Conservation (phyloP, 1,140 invertebrate species). For the Formica selysi region DNA sequence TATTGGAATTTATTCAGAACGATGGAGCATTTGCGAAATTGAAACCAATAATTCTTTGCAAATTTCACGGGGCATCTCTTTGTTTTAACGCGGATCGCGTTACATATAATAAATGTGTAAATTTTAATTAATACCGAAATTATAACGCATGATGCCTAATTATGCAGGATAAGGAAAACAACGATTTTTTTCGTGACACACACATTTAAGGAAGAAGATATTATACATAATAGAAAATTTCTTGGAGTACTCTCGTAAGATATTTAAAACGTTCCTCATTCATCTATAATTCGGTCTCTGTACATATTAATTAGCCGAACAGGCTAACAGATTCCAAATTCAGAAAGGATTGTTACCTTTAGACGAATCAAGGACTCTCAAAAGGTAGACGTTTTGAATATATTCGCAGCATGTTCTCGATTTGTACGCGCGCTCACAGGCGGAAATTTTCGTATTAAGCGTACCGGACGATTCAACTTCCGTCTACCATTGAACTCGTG, state of each 20-base stretch:
- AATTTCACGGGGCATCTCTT: slow-evolving; percentile 48
- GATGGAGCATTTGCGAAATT: slow-evolving; percentile 62
- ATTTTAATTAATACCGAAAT: slow-evolving; percentile 28
- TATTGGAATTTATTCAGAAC: slow-evolving; percentile 38
- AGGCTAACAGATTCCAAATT: slow-evolving; percentile 38
- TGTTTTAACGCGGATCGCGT: slow-evolving; percentile 26
- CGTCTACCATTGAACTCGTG: slow-evolving; percentile 64
- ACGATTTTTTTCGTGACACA: background rate
- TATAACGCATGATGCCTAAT: background rate
- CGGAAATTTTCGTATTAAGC: slow-evolving; percentile 68
- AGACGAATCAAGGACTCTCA: slow-evolving; percentile 47
- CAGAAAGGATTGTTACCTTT: slow-evolving; percentile 42
- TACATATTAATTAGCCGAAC: slow-evolving; percentile 45
- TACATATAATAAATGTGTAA: slow-evolving; percentile 36
- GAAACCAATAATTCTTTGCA: slow-evolving; percentile 54
- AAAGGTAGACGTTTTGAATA: slow-evolving; percentile 53
- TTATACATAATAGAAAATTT: background rate
- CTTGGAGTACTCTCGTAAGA: background rate
- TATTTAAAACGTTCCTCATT: slow-evolving; percentile 1
- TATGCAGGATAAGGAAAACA: background rate
- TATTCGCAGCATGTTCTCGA: slow-evolving; percentile 61
- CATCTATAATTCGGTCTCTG: slow-evolving; percentile 9
- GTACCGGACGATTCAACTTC: slow-evolving; percentile 50
- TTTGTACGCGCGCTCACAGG: slow-evolving; percentile 51
- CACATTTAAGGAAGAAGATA: background rate